These are phyloP conservation scores for Brachionus manjavacas DNA, from an alignment of 1,140 invertebrate genomes.

Conservation along the genomic window DNA sequence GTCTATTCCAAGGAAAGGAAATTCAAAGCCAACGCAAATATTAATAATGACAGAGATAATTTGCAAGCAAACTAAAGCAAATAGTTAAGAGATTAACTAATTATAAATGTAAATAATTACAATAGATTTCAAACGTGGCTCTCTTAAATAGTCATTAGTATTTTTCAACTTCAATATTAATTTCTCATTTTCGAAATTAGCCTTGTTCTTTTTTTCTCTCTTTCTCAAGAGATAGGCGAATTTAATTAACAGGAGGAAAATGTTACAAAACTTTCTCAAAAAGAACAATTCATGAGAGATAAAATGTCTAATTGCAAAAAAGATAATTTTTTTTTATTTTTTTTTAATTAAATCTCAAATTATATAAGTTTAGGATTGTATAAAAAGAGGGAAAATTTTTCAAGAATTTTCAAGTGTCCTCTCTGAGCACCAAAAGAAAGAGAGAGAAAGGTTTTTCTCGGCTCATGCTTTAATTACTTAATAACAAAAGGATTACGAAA, in stretches of 20 bases:
- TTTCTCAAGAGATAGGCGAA: not conserved
- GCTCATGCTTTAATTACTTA: not conserved
- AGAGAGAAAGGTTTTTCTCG: not conserved
- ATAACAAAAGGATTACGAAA: not conserved
- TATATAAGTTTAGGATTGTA: not conserved
- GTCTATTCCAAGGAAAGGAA: not conserved
- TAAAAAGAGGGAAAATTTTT: not conserved
- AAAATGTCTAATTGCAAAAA: slow-evolving; percentile 4
- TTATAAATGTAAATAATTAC: slow-evolving; percentile 26
- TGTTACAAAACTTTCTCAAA: not conserved
- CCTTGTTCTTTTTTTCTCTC: not conserved
- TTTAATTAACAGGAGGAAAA: not conserved
- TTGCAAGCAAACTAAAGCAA: slow-evolving; percentile 13
- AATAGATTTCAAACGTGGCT: not conserved
- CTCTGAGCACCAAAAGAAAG: not conserved
- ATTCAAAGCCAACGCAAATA: not conserved
- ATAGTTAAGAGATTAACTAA: slow-evolving; percentile 35
- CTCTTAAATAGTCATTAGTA: slow-evolving; percentile 16
- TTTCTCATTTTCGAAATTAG: not conserved
- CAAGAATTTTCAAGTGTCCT: not conserved
- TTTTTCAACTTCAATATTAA: not conserved
- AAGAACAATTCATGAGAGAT: not conserved
- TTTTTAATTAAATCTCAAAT: slow-evolving; percentile 27
- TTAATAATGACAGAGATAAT: not conserved
- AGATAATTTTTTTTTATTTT: not conserved